Evolutionary conservation across 1,140 invertebrate species (phyloP), one percentile per base, ranked within the genome.

Genomic region (Archegozetes longisetosus): DNA sequence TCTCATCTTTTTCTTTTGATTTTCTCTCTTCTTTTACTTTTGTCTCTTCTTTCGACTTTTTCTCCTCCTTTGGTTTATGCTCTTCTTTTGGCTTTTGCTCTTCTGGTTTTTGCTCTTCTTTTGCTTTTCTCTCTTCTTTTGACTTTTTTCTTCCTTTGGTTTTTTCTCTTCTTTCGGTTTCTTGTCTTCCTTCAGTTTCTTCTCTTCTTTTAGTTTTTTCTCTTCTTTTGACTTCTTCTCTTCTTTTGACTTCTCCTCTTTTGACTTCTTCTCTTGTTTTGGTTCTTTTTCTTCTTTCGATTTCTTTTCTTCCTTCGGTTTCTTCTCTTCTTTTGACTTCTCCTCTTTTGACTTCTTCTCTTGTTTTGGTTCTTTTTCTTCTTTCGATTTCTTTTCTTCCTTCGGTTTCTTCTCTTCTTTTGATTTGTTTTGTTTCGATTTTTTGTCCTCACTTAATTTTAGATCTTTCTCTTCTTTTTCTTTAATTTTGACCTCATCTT

Each of bases 401-500:
- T 23, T 57, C 32, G 6, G 6, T 50, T n/a, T 57, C 55, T 14
- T 57, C 55, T 57, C 46, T 53, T 6, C 52, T 20, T 29, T 57
- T 57, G 14, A 17, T 25, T n/a, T n/a, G 17, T n/a, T 20, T 6
- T 55, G n/a, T 17, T 23, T 9, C 25, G 40, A 13, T 28, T 24
- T 23, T 32, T n/a, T n/a, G 2, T 57, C 32, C 32, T 57, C 55
- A 57, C 23, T 23, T 6, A 6, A 28, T 48, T 57, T 29, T 9
- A 13, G 32, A 53, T 13, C 32, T 51, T 24, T 32, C 12, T 29
- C 27, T 57, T 57, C 32, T 17, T 32, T 57, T 12, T 52, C 26
- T 17, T 24, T 24, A 53, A 57, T 57, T n/a, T n/a, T 57, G 28
- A 47, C 14, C n/a, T 13, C 22, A 17, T 50, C 32, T n/a, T n/a